phyloP scores from a whole-genome alignment of 1,140 invertebrate species.

The Mizuhopecten yessoensis region DNA sequence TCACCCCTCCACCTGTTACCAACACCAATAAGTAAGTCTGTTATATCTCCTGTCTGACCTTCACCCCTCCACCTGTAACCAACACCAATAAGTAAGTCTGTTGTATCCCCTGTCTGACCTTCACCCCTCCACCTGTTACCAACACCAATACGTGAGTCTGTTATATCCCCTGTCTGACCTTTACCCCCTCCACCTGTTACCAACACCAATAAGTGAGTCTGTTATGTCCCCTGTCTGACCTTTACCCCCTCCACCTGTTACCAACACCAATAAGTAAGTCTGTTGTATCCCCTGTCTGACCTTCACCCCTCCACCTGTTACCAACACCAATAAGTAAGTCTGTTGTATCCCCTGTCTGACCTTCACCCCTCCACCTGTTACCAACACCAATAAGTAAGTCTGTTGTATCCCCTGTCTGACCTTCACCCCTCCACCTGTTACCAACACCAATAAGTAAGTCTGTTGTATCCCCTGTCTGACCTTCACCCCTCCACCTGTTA shows the following conservation, averaged over 20 bases:
- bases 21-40: constrained; percentile 49
- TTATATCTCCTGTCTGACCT: not conserved
- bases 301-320: constrained; percentile 57
- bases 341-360: not conserved
- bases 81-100: not conserved
- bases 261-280: not conserved
- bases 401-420: not conserved
- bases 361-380: no score
- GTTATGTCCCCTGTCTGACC: constrained; percentile 81
- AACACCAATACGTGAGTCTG: not conserved
- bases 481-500: no score
- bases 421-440: constrained; percentile 56
- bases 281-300: not conserved
- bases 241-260: constrained; percentile 64
- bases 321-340: constrained; percentile 47
- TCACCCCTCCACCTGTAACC: not conserved
- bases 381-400: not conserved
- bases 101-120: constrained; percentile 81
- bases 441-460: constrained; percentile 47
- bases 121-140: constrained; percentile 59
- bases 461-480: not conserved
- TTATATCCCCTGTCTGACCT: not conserved
- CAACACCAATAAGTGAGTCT: not conserved
- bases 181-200: not conserved
- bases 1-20: constrained; percentile 65